These are phyloP conservation scores for Trogon melanurus DNA, from an alignment of 2,113 vertebrate genomes.

Conservation along the genomic window DNA sequence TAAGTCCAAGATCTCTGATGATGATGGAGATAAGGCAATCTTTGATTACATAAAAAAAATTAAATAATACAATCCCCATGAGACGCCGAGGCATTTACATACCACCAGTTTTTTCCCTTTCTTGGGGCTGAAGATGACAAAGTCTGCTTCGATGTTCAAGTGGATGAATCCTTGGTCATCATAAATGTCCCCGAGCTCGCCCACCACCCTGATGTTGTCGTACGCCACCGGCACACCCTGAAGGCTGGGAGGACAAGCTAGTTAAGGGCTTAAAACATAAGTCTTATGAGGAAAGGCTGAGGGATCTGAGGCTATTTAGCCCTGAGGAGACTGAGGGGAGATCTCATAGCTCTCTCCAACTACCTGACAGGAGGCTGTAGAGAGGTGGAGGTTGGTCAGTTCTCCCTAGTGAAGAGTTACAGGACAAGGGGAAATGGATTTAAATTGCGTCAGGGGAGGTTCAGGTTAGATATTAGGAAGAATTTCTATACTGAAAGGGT, in stretches of 20 bases:
- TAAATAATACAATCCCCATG: neutral
- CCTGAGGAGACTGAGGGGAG: no score
- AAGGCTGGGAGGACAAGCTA: constrained; percentile 73
- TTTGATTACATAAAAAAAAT: neutral
- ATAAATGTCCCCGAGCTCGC: constrained; percentile 87
- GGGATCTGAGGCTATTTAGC: no score
- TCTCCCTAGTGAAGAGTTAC: no score
- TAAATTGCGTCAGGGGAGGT: no score
- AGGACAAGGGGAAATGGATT: no score
- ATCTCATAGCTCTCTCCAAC: no score
- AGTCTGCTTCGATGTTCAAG: constrained; percentile 89
- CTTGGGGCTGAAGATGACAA: constrained; percentile 88
- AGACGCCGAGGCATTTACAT: neutral
- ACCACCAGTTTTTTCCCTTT: constrained; percentile 87
- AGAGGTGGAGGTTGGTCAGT: no score
- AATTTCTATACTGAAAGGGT: no score
- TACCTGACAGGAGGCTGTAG: no score
- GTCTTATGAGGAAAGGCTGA: no score
- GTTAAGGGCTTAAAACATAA: no score
- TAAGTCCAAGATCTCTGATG: accelerated
- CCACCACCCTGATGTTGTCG: constrained; percentile 85
- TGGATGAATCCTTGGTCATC: constrained; percentile 94
- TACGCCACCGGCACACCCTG: constrained; percentile 92
- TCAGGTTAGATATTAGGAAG: no score
- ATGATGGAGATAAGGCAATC: accelerated